Evolutionary conservation across 2,797 vertebrate genomes (phyloP).

Genomic region (Tokudaia tokunoshimensis): DNA sequence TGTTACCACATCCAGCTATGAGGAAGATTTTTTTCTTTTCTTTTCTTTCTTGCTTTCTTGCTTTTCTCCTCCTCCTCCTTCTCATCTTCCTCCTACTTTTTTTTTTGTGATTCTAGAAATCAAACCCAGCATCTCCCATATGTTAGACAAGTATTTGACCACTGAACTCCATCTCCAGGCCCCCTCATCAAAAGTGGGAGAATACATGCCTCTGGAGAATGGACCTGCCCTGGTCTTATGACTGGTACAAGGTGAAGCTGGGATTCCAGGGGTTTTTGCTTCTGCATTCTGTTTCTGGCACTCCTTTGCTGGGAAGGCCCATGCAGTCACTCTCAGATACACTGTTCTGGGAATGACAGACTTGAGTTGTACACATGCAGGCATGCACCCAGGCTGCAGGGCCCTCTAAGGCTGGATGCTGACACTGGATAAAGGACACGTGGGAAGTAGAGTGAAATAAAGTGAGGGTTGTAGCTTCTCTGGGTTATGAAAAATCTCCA

Average conservation of each 20-base stretch:
- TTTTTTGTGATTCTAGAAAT: neutral
- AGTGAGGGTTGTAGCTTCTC: neutral
- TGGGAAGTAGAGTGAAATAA: neutral
- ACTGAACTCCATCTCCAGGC: neutral
- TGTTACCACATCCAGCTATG: neutral
- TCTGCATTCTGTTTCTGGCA: neutral
- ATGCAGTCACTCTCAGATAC: rapidly evolving
- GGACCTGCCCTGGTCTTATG: neutral
- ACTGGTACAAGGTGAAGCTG: neutral
- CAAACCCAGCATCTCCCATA: neutral
- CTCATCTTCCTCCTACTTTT: rapidly evolving
- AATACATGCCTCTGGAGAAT: neutral
- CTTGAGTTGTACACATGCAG: neutral
- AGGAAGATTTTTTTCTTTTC: neutral
- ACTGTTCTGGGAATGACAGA: neutral
- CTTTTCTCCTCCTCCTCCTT: neutral
- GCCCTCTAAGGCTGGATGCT: rapidly evolving
- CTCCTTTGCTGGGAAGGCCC: neutral
- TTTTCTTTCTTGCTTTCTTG: neutral
- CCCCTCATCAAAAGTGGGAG: neutral
- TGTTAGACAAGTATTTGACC: neutral
- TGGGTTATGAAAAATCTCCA: neutral
- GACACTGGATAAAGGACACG: too few relatives aligned
- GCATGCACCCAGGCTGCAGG: neutral
- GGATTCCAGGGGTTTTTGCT: neutral